Conservation (phyloP, 2,888 invertebrate species). For the Junonia oenone region DNA sequence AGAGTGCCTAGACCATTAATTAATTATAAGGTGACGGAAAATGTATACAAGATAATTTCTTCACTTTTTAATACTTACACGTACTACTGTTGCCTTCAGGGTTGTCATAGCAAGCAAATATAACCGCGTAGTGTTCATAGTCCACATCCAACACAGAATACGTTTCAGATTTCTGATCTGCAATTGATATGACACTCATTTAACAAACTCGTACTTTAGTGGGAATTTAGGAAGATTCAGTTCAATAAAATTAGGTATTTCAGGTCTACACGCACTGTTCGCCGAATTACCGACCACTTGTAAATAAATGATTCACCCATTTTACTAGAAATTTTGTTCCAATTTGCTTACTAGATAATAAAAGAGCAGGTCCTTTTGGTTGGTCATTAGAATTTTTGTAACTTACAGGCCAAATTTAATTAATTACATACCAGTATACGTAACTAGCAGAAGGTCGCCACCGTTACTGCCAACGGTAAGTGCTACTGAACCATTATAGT, state of each 20-base stretch:
- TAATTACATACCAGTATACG: constrained; percentile 51
- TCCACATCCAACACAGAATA: constrained; percentile 62
- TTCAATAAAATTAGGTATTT: no score
- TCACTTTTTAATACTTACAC: constrained; percentile 47
- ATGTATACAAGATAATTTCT: no score
- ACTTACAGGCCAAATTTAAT: neutral
- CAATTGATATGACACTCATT: constrained; percentile 26
- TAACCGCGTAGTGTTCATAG: constrained; percentile 66
- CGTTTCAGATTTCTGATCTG: constrained; percentile 59
- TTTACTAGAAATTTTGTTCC: no score
- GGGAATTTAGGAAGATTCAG: no score
- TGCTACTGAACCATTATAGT: constrained; percentile 62
- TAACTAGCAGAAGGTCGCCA: constrained; percentile 57
- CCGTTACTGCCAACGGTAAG: constrained; percentile 52
- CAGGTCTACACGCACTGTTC: no score
- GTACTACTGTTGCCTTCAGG: constrained; percentile 55
- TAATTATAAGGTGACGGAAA: neutral
- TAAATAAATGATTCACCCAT: no score
- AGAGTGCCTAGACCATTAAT: no score
- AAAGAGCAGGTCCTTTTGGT: neutral
- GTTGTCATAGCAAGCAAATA: constrained; percentile 60
- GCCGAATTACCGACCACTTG: no score
- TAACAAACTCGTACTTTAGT: no score
- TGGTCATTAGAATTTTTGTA: neutral
- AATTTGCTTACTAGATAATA: no score